These are phyloP conservation scores for Chanos chanos DNA, from an alignment of 2,797 vertebrate species.

Conservation along the genomic window DNA sequence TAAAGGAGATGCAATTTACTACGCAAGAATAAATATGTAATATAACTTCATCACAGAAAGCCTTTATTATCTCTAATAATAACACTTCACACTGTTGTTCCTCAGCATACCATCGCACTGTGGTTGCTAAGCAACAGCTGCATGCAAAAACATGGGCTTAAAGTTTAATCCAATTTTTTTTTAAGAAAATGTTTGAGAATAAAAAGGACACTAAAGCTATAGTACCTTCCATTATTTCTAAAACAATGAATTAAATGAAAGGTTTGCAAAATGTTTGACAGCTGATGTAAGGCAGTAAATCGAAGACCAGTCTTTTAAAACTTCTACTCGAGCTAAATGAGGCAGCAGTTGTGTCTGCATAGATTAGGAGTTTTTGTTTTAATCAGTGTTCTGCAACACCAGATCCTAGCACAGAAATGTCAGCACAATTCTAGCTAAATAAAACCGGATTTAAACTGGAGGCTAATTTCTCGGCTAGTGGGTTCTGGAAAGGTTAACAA, in stretches of 20 bases:
- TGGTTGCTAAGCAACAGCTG: conserved; percentile 62
- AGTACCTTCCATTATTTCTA: conserved; percentile 29
- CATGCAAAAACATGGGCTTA: conserved; percentile 50
- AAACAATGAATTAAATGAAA: conserved; percentile 34
- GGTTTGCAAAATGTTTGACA: conserved; percentile 8
- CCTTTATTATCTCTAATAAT: conserved; percentile 28
- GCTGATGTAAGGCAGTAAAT: conserved; percentile 36
- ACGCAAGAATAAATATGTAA: conserved; percentile 28
- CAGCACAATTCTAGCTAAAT: conserved; percentile 47
- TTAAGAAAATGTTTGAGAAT: conserved; percentile 50
- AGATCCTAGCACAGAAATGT: conserved; percentile 56
- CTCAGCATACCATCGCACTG: conserved; percentile 28
- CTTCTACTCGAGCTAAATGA: neutral
- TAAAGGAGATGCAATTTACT: conserved; percentile 30
- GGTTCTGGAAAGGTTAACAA: conserved; percentile 27
- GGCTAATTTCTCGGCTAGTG: conserved; percentile 39
- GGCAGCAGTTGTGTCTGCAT: conserved; percentile 43
- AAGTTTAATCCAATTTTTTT: conserved; percentile 51
- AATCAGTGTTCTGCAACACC: conserved; percentile 29
- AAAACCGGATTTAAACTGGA: conserved; percentile 35
- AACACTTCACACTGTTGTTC: conserved; percentile 34
- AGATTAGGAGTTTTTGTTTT: conserved; percentile 52
- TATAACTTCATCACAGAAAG: conserved; percentile 13
- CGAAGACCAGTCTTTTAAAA: neutral
- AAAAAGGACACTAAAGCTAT: conserved; percentile 20